Conservation (phyloP, 2,797 vertebrate species). For the Mico argentatus region DNA sequence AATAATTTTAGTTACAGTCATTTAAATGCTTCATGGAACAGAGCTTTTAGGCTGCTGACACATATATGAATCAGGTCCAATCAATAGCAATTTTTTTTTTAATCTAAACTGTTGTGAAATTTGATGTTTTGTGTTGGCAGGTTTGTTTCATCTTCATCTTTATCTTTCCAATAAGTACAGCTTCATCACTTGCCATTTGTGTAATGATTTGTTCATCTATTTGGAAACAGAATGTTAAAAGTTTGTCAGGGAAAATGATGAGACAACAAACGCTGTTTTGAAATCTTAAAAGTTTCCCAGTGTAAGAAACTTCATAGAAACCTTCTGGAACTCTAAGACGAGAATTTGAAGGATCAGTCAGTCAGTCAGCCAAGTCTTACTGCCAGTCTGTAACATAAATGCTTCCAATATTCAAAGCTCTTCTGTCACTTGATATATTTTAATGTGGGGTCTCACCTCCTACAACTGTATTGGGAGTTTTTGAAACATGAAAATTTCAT, state of each 20-base stretch:
- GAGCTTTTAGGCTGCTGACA: not conserved
- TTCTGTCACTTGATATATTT: slow-evolving; percentile 50
- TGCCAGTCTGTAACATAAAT: not conserved
- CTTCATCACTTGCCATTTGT: slow-evolving; percentile 18
- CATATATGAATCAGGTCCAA: not conserved
- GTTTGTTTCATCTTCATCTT: slow-evolving; percentile 17
- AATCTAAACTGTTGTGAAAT: not conserved
- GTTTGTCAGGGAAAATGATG: not conserved
- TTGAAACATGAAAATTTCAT: slow-evolving; percentile 10
- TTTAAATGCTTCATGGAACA: not conserved
- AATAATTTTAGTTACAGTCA: not conserved
- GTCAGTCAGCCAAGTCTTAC: not conserved
- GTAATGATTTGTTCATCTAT: slow-evolving; percentile 29
- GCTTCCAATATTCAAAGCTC: slow-evolving; percentile 41
- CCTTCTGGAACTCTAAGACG: slow-evolving; percentile 11
- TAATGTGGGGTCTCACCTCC: slow-evolving; percentile 48
- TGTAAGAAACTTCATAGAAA: slow-evolving; percentile 24
- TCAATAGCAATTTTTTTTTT: not conserved
- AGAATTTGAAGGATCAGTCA: not conserved
- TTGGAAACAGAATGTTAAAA: slow-evolving; percentile 57
- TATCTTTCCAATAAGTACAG: not conserved
- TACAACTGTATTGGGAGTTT: slow-evolving; percentile 38
- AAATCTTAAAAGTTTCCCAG: slow-evolving; percentile 35
- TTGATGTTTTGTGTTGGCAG: slow-evolving; percentile 24
- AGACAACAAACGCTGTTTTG: slow-evolving; percentile 28